Evolutionary conservation across 2,888 invertebrate species (phyloP), one percentile per base, ranked within the genome.

Genomic region (Cancer borealis): DNA sequence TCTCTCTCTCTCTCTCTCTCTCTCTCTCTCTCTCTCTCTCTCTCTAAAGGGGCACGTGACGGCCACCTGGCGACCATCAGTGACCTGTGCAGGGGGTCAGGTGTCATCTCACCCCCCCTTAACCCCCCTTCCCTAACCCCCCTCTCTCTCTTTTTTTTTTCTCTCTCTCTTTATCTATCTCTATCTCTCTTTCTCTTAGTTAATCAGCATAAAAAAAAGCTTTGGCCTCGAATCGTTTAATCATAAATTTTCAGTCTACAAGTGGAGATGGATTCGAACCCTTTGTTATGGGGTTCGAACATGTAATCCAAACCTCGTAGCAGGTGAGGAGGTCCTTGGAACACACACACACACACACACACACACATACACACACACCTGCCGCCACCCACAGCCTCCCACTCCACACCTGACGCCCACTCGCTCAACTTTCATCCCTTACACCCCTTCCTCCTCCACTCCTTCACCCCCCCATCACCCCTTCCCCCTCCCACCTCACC

Each of bases 91-190:
- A 30, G 79, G 26, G 79, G 79, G 30, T 79, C 79, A 79, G 79
- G 79, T 79, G 79, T 79, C 79, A 79, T 30, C 30, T 12, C 66
- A 6, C 66, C 66, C n/a, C 66, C 66, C n/a, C 21, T n/a, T 8
- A n/a, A 12, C 54, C 54, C 54, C 54, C 8, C 14, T 14, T 54
- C 54, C 14, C 54, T n/a, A n/a, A n/a, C 54, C n/a, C 66, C 4
- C 66, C 66, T 17, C 60, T 66, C 60, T 66, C 60, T 66, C 60
- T 66, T 21, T 66, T 21, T 66, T 66, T 21, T 66, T 21, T 66
- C n/a, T n/a, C 66, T 66, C 66, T 66, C 66, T 66, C 66, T 66
- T n/a, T 66, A n/a, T 66, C 66, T 66, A n/a, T 66, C 66, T 66
- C 66, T 66, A n/a, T 66, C 66, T 66, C 66, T n/a, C 66, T 66